phyloP scores from a whole-genome alignment of 2,888 invertebrate genomes.

The Phoronis australis region DNA sequence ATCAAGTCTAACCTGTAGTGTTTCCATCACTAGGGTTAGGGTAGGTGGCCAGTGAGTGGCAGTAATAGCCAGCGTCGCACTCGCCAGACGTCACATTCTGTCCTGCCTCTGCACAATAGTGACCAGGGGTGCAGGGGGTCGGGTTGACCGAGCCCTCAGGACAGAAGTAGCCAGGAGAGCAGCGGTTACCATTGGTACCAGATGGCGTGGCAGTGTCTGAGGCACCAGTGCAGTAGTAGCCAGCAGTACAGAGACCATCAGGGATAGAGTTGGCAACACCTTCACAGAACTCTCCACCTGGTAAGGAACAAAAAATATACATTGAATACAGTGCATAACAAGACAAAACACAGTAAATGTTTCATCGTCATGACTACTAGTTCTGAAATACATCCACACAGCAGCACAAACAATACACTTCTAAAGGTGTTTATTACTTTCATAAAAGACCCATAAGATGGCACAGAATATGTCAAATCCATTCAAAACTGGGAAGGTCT shows the following conservation, averaged over 20 bases:
- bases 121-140: slow-evolving; percentile 34
- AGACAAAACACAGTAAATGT: too few species aligned
- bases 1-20: slow-evolving; percentile 31
- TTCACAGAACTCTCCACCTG: slow-evolving; percentile 42
- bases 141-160: slow-evolving; percentile 34
- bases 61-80: slow-evolving; percentile 41
- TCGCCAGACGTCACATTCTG: slow-evolving; percentile 34
- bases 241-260: slow-evolving; percentile 34
- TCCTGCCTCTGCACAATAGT: slow-evolving; percentile 31
- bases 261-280: slow-evolving; percentile 27
- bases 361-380: too few species aligned
- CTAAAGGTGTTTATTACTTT: too few species aligned
- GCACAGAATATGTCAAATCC: too few species aligned
- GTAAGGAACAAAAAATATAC: not conserved
- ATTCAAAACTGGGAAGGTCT: too few species aligned
- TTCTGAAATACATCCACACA: too few species aligned
- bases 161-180: slow-evolving; percentile 35
- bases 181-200: slow-evolving; percentile 25
- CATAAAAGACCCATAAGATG: too few species aligned
- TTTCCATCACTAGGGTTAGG: slow-evolving; percentile 40
- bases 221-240: slow-evolving; percentile 81
- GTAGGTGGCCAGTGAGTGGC: slow-evolving; percentile 25
- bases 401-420: too few species aligned
- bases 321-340: too few species aligned
- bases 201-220: slow-evolving; percentile 68